Conservation (phyloP, 1,140 invertebrate species). For the Chironomus tepperi region DNA sequence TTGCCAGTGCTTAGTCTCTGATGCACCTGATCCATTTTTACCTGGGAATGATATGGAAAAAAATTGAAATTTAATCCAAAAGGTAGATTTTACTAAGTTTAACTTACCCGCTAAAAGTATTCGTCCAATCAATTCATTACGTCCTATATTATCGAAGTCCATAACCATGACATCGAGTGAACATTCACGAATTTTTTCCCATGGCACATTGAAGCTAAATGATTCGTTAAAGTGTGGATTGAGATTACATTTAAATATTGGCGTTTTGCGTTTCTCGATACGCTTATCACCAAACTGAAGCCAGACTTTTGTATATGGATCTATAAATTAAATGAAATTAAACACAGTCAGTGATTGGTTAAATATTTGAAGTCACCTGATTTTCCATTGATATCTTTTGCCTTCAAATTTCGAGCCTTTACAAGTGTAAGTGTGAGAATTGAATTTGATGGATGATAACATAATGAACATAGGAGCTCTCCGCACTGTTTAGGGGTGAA, state of each 20-base stretch:
- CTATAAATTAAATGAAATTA: slow-evolving; percentile 42
- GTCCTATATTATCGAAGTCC: slow-evolving; percentile 90
- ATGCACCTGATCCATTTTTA: slow-evolving; percentile 82
- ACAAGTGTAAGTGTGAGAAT: slow-evolving; percentile 77
- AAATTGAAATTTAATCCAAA: background rate
- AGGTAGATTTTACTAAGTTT: background rate
- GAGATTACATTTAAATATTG: slow-evolving; percentile 86
- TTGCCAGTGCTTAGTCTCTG: slow-evolving; percentile 89
- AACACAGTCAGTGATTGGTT: background rate
- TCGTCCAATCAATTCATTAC: slow-evolving; percentile 85
- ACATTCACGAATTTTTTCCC: slow-evolving; percentile 89
- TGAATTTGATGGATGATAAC: slow-evolving; percentile 86
- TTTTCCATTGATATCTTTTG: slow-evolving; percentile 91
- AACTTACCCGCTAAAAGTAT: slow-evolving; percentile 72
- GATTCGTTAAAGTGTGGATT: slow-evolving; percentile 90
- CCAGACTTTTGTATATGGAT: slow-evolving; percentile 96
- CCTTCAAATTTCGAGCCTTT: slow-evolving; percentile 86
- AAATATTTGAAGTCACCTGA: slow-evolving; percentile 55
- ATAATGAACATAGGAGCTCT: slow-evolving; percentile 80
- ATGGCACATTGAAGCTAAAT: slow-evolving; percentile 86
- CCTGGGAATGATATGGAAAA: slow-evolving; percentile 44
- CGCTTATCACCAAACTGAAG: slow-evolving; percentile 88
- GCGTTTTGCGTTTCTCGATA: slow-evolving; percentile 92
- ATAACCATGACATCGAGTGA: slow-evolving; percentile 87
- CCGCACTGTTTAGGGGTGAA: slow-evolving; percentile 49